phyloP scores from a whole-genome alignment of 2,113 vertebrate species.

The Todiramphus chloris region DNA sequence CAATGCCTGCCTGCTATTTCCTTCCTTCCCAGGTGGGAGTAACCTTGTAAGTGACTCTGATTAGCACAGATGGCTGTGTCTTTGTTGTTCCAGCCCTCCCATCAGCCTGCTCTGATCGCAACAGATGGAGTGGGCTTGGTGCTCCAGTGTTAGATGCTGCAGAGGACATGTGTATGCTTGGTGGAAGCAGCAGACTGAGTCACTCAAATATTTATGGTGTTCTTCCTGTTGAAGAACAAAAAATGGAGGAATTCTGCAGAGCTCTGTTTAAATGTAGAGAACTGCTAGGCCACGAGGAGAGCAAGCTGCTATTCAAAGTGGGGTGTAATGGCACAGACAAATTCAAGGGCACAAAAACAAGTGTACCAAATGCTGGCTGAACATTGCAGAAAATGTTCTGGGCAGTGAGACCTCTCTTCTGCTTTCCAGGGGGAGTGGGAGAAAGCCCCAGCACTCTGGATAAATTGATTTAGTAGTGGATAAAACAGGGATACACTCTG shows the following conservation, averaged over 20 bases:
- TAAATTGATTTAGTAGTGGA: neutral
- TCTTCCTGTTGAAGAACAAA: neutral
- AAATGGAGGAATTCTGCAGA: neutral
- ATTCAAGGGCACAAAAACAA: neutral
- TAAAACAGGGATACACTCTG: neutral
- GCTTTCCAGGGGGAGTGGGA: neutral
- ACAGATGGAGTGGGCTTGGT: slow-evolving; percentile 14
- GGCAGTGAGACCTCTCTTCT: neutral
- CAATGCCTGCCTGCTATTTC: neutral
- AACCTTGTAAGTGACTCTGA: neutral
- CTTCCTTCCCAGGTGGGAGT: slow-evolving; percentile 9
- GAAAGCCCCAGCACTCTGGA: neutral
- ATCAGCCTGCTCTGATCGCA: slow-evolving; percentile 17
- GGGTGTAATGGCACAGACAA: neutral
- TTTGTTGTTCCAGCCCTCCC: neutral
- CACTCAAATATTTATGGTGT: slow-evolving; percentile 4
- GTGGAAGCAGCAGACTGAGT: neutral
- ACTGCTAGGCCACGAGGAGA: neutral
- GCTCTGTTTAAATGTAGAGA: neutral
- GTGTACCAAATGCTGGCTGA: neutral
- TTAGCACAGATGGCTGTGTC: neutral
- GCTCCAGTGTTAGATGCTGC: neutral
- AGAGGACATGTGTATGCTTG: neutral
- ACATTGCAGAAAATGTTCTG: neutral
- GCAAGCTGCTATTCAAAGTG: neutral